Base-by-base conservation (phyloP, 2,113 vertebrate species). In the Siniperca chuatsi region DNA sequence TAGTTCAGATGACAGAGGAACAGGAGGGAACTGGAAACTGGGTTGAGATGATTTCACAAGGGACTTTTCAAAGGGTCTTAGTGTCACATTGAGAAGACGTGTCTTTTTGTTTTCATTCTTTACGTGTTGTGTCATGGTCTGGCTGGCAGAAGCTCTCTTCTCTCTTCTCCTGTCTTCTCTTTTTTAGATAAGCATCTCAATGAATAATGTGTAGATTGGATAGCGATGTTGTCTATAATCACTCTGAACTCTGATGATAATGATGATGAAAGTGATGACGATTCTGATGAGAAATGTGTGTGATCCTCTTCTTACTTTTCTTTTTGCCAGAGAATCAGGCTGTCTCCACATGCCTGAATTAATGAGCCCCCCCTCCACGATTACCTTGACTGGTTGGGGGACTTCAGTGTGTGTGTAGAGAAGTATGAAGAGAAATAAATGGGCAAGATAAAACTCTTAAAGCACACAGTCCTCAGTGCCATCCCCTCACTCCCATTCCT, bases 81-180 rank as follows among this genome's bases (percentile, higher is more conserved):
- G 46, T 91, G 85, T 87, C 80, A 37, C 35, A 6, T 18, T 69
- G 66, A 80, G 40, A 78, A 77, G 72, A 83, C 25, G 1, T 40
- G 60, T 37, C 29, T 52, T 90, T 68, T 55, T 83, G 78, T 81
- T 86, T 78, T 80, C 79, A 65, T 87, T 84, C 75, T 78, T 91
- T 15, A 23, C 4, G 21, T 72, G 62, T 46, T 75, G 73, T 85
- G 77, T 86, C 70, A 86, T 50, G 11, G 65, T 79, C 61, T 73
- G 52, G 58, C 62, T 77, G 69, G 66, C 44, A 76, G 62, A 64
- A 29, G 37, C 46, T 62, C 55, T 55, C 29, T 58, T 4, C 16
- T 55, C 6, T 20, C 15, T 0, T 44, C 4, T 29, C 10, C 52
- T 64, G 23, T 23, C 7, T 0, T 46, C 7, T 35, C 68, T 2